phyloP scores from a whole-genome alignment of 2,888 invertebrate genomes.

The Agrochola lychnidis region DNA sequence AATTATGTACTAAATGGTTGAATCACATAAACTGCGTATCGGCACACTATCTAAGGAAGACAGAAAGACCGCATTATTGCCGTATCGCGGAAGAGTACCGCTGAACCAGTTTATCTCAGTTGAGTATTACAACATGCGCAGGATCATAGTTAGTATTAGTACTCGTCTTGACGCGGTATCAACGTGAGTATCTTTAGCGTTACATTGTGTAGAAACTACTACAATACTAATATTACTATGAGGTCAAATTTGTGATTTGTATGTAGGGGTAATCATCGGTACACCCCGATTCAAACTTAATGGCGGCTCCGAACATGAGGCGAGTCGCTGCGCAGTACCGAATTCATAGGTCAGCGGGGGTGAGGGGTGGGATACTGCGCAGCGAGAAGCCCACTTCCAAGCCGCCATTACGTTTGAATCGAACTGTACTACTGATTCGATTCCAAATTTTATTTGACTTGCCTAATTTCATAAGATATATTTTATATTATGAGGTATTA shows the following conservation, averaged over 20 bases:
- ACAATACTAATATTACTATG: neutral
- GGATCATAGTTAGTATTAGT: conserved; percentile 49
- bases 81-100: conserved; percentile 45
- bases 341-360: too few species aligned
- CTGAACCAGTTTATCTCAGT: conserved; percentile 46
- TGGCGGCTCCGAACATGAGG: too few species aligned
- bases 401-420: too few species aligned
- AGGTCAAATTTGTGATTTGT: neutral
- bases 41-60: neutral
- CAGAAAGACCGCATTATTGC: conserved; percentile 34
- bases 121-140: conserved; percentile 47
- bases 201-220: neutral
- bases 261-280: neutral
- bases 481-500: neutral
- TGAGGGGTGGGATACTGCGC: too few species aligned
- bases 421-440: neutral
- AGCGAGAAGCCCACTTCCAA: too few species aligned
- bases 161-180: conserved; percentile 12
- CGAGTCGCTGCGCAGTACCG: too few species aligned
- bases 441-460: neutral
- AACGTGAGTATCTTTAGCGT: conserved; percentile 1
- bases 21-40: neutral
- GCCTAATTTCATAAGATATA: neutral
- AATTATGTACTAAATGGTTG: neutral
- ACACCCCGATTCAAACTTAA: too few species aligned